Evolutionary conservation across 2,888 invertebrate species (phyloP).

Genomic region (Parapristionchus giblindavisi): DNA sequence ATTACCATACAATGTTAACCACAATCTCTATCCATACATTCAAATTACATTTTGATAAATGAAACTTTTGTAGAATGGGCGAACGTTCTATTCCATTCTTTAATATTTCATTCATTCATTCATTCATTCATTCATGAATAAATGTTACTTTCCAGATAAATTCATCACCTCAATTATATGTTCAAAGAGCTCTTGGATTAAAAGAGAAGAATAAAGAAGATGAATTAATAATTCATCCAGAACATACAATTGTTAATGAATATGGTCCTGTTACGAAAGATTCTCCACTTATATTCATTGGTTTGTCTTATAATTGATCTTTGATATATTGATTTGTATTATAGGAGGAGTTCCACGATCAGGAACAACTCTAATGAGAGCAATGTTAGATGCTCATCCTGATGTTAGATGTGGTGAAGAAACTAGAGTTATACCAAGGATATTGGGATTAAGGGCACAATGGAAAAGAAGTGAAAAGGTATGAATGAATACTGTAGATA

Average conservation of each 20-base stretch:
- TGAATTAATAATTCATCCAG: background rate
- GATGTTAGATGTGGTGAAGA: conserved; percentile 81
- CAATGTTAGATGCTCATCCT: conserved; percentile 98
- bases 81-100: too few relatives aligned
- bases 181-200: too few relatives aligned
- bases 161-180: background rate
- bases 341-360: conserved; percentile 78
- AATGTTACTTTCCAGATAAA: background rate
- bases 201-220: background rate
- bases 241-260: background rate
- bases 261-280: conserved; percentile 36
- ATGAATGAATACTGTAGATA: background rate
- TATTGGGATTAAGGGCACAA: conserved; percentile 91
- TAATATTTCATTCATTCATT: conserved; percentile 13
- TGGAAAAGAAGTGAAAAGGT: conserved; percentile 95
- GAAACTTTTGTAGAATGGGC: too few relatives aligned
- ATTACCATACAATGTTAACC: too few relatives aligned
- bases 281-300: conserved; percentile 47
- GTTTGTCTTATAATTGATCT: conserved; percentile 34
- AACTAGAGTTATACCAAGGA: conserved; percentile 84
- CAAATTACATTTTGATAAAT: too few relatives aligned
- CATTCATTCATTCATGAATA: background rate
- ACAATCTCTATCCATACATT: too few relatives aligned
- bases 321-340: background rate
- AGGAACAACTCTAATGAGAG: conserved; percentile 95